Base-by-base conservation (phyloP, 2,113 vertebrate species). In the Callithrix jacchus region DNA sequence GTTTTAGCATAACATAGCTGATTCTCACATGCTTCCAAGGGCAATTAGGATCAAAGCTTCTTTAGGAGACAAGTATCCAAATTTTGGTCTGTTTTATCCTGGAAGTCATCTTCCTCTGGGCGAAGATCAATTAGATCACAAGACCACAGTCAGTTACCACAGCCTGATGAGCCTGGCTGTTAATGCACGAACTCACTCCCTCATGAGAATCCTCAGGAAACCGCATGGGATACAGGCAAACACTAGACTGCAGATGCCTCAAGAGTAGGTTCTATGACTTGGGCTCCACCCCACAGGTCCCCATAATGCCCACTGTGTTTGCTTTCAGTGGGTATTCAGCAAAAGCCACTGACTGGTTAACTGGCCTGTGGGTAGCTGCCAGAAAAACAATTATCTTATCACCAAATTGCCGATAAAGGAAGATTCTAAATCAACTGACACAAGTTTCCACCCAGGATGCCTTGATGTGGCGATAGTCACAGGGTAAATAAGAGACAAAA, bases 351-450 rank as follows among this genome's bases (percentile, higher is more conserved):
- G 61, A 12, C 66, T 92, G 81, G 81, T 64, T 71, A 25, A 37
- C 25, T 84, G 79, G 56, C 64, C n/a, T 85, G 64, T 84, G 81
- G 66, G 42, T 42, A 74, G 66, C 21, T 94, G 52, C 79, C 76
- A 82, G 84, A 58, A 92, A 73, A 92, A 12, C n/a, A 25, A 61
- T 35, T 10, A 20, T 70, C 56, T 95, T 49, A 12, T 52, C 68
- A 42, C 37, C 47, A 64, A 82, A 30, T 35, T 80, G 25, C 52
- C 94, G 83, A 82, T 86, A 52, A 93, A 94, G 91, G 37, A 83
- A 89, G 32, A 70, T 47, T 90, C 83, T 49, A 84, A 92, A 81
- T 81, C 35, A 68, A 58, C 9, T 2, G 32, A 70, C 56, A 95
- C n/a, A 42, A 8, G n/a, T 74, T 84, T 90, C 93, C 0, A 2